Evolutionary conservation across 2,113 vertebrate species (phyloP).

Genomic region (Thomomys bottae): DNA sequence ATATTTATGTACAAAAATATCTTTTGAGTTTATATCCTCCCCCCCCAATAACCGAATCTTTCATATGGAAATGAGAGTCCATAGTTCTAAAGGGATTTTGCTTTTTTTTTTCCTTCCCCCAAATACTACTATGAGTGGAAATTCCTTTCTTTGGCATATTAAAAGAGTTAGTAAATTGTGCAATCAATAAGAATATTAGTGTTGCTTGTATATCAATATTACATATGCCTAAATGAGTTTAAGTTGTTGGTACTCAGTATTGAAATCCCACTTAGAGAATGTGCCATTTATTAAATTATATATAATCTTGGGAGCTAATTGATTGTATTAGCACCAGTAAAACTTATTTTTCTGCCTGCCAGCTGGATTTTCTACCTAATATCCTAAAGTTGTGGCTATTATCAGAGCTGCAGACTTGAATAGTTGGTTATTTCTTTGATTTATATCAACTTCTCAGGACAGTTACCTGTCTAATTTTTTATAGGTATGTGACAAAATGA

Average conservation of each 20-base stretch:
- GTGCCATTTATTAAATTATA: background rate
- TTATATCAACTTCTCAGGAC: background rate
- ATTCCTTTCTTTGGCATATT: constrained; percentile 15
- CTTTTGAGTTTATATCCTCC: background rate
- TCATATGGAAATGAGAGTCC: background rate
- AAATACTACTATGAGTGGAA: background rate
- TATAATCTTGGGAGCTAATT: background rate
- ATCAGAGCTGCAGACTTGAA: background rate
- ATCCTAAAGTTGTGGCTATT: constrained; percentile 29
- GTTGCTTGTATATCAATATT: constrained; percentile 2
- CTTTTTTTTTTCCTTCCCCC: background rate
- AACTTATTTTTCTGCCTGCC: background rate
- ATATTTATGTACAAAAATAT: constrained; percentile 47
- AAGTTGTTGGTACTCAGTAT: constrained; percentile 18
- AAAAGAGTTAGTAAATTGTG: constrained; percentile 42
- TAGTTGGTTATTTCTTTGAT: background rate
- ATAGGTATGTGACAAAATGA: background rate
- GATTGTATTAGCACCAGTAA: background rate
- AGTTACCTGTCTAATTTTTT: background rate
- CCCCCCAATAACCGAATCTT: background rate
- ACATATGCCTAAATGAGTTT: constrained; percentile 2
- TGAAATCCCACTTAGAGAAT: background rate
- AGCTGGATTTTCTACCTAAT: constrained; percentile 7
- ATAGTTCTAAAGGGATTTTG: background rate
- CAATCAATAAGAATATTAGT: background rate